phyloP scores from a whole-genome alignment of 2,888 invertebrate species.

The Dione vanillae region DNA sequence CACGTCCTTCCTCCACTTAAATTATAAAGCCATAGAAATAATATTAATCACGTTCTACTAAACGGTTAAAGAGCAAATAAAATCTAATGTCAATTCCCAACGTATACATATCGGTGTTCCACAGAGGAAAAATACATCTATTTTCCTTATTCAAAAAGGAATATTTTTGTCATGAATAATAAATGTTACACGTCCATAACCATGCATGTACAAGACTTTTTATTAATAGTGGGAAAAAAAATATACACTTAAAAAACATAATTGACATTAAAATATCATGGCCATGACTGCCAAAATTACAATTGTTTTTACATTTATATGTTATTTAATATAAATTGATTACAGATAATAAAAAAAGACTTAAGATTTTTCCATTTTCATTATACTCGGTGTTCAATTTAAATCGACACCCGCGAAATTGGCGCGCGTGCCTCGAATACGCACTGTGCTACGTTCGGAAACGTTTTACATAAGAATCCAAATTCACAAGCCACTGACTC shows the following conservation, averaged over 20 bases:
- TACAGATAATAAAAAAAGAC: not conserved
- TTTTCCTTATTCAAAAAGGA: constrained; percentile 24
- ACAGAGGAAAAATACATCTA: constrained; percentile 7
- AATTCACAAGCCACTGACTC: constrained; percentile 73
- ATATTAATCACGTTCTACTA: not conserved
- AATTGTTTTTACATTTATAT: not conserved
- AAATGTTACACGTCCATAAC: not conserved
- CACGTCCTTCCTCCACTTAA: no score
- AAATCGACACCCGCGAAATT: constrained; percentile 73
- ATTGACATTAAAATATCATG: no score
- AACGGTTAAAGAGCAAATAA: not conserved
- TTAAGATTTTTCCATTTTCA: constrained; percentile 60
- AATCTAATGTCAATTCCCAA: not conserved
- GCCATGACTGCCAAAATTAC: no score
- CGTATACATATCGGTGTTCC: not conserved
- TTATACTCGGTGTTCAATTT: constrained; percentile 61
- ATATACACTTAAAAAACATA: no score
- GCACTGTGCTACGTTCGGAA: constrained; percentile 51
- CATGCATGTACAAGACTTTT: not conserved
- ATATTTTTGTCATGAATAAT: constrained; percentile 1
- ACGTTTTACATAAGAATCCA: constrained; percentile 75
- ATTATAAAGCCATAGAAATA: not conserved
- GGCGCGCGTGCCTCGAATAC: constrained; percentile 76
- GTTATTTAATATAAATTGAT: not conserved
- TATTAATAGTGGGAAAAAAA: no score